phyloP scores from a whole-genome alignment of 2,113 vertebrate species.

The Melanerpes formicivorus region DNA sequence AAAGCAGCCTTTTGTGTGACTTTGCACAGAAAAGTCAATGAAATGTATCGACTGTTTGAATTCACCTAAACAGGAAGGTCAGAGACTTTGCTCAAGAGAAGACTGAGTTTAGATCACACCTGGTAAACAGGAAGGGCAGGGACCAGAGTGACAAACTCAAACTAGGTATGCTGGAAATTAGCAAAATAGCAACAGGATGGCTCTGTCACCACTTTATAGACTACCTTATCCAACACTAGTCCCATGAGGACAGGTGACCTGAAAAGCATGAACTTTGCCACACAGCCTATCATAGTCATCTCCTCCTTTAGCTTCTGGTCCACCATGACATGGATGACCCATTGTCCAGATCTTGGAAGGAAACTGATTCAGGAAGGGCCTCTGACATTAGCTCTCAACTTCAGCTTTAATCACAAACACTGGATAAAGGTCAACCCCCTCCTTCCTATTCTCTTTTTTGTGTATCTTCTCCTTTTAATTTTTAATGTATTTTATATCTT shows the following conservation, averaged over 20 bases:
- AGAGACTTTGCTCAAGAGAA: background rate
- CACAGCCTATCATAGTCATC: background rate
- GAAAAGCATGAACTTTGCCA: background rate
- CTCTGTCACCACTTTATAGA: background rate
- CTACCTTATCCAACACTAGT: background rate
- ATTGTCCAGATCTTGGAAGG: background rate
- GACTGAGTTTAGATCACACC: background rate
- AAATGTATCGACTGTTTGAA: background rate
- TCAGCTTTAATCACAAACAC: background rate
- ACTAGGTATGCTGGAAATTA: background rate
- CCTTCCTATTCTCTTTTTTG: background rate
- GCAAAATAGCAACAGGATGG: constrained; percentile 54
- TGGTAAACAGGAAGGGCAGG: constrained; percentile 61
- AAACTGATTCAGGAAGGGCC: background rate
- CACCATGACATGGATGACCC: background rate
- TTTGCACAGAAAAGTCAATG: background rate
- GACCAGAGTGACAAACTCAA: background rate
- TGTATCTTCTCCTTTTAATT: background rate
- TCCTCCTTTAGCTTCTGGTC: background rate
- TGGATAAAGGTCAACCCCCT: background rate
- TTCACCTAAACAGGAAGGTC: constrained; percentile 6
- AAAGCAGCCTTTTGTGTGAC: background rate
- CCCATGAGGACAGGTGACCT: constrained; percentile 19
- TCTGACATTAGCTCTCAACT: background rate
- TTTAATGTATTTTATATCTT: background rate